A percentile compares a stretch with the other conserved stretches of the same genome.
phyloP scores from a whole-genome alignment of 2,113 vertebrate genomes.

The human (Homo sapiens) region DNA sequence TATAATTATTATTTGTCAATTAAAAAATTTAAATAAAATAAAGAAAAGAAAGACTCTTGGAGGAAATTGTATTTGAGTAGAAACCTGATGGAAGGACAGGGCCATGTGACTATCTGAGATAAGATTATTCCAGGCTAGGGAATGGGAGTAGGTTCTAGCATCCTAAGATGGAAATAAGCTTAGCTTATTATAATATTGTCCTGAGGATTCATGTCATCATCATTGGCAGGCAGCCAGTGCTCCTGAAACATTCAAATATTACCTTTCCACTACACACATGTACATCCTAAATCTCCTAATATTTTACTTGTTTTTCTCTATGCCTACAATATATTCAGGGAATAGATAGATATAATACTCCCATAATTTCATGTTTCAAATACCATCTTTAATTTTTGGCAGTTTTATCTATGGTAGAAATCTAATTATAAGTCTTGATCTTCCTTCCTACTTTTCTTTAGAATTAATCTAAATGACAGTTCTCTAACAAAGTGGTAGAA shows the following conservation, averaged over 20 bases:
- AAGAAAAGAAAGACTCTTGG: background rate
- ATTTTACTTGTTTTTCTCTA: background rate
- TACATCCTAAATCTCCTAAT: background rate
- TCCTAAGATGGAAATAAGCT: background rate
- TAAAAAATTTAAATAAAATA: background rate
- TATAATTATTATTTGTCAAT: background rate
- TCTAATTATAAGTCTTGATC: background rate
- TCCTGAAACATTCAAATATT: background rate
- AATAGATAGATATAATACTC: background rate
- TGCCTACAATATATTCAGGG: background rate
- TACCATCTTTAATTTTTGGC: background rate
- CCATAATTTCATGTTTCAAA: background rate
- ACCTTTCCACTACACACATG: background rate
- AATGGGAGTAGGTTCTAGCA: background rate
- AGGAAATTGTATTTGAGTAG: background rate
- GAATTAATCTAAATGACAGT: background rate
- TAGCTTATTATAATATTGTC: background rate
- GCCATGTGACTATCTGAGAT: background rate
- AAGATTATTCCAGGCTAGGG: background rate
- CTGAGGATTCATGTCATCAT: background rate
- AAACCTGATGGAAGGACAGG: background rate
- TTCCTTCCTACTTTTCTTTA: slow-evolving; percentile 5
- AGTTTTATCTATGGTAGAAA: background rate
- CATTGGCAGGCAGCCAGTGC: background rate
- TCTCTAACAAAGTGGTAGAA: background rate